Conservation (phyloP, 2,113 vertebrate species). For the Lophura nycthemera region DNA sequence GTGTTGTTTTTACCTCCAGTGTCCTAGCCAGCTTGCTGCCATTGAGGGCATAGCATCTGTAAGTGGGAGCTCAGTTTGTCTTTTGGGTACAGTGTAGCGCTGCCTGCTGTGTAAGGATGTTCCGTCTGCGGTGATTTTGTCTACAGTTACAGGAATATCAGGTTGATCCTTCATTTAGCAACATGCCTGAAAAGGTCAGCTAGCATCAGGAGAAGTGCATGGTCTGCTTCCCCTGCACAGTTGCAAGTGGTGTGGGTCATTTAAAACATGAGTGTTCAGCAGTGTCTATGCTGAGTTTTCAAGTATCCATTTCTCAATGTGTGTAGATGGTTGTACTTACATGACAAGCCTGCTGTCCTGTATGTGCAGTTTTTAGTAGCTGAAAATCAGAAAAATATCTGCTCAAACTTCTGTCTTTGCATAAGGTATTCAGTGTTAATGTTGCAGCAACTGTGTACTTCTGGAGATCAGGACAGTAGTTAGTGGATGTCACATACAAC, state of each 20-base stretch:
- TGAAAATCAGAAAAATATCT: neutral
- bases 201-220: neutral
- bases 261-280: neutral
- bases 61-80: neutral
- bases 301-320: neutral
- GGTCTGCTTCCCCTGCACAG: neutral
- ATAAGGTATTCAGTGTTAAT: neutral
- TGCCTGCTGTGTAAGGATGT: neutral
- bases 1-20: neutral
- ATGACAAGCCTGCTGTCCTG: neutral
- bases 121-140: neutral
- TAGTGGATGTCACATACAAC: neutral
- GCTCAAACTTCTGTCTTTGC: neutral
- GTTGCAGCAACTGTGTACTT: neutral
- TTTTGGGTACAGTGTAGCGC: neutral
- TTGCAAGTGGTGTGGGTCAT: neutral
- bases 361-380: neutral
- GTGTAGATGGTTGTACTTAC: neutral
- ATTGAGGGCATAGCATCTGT: neutral
- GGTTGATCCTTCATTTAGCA: slow-evolving; percentile 29
- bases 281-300: neutral
- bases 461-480: neutral
- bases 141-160: neutral
- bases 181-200: neutral
- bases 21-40: neutral